Evolutionary conservation across 2,113 vertebrate species (phyloP).

Genomic region (Boleophthalmus pectinirostris): DNA sequence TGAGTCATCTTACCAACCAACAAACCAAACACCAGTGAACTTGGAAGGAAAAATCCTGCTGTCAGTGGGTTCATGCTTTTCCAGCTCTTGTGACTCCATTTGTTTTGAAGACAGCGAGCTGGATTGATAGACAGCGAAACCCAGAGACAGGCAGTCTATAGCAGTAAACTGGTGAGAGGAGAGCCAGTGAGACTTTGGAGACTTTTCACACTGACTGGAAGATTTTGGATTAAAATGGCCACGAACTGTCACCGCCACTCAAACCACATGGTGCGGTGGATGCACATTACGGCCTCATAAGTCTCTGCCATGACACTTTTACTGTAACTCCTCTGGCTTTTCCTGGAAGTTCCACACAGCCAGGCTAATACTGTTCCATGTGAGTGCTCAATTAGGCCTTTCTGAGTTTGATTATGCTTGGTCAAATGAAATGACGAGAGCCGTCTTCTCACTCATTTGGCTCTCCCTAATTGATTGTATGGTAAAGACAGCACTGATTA

Average conservation of each 20-base stretch:
- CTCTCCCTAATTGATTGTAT: background rate
- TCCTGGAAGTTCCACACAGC: slow-evolving; percentile 53
- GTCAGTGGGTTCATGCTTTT: background rate
- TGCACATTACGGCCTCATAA: slow-evolving; percentile 43
- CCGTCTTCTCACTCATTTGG: background rate
- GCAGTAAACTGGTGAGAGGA: slow-evolving; percentile 19
- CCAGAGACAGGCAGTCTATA: slow-evolving; percentile 24
- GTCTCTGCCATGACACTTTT: slow-evolving; percentile 36
- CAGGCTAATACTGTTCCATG: slow-evolving; percentile 23
- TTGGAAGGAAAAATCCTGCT: background rate
- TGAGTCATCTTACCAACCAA: background rate
- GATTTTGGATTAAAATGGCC: slow-evolving; percentile 43
- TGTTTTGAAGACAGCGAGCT: slow-evolving; percentile 6
- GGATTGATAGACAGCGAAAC: slow-evolving; percentile 1
- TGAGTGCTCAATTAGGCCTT: slow-evolving; percentile 28
- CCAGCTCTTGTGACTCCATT: background rate
- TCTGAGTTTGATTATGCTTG: slow-evolving; percentile 23
- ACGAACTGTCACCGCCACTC: slow-evolving; percentile 51
- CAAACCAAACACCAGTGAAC: background rate
- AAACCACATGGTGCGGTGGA: slow-evolving; percentile 43
- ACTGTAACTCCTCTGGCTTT: slow-evolving; percentile 41
- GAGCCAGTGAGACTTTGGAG: slow-evolving; percentile 29
- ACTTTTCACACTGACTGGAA: slow-evolving; percentile 40
- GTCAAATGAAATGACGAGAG: background rate
- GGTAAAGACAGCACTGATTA: background rate